phyloP scores from a whole-genome alignment of 2,888 invertebrate species.

The Hemithea aestivaria region DNA sequence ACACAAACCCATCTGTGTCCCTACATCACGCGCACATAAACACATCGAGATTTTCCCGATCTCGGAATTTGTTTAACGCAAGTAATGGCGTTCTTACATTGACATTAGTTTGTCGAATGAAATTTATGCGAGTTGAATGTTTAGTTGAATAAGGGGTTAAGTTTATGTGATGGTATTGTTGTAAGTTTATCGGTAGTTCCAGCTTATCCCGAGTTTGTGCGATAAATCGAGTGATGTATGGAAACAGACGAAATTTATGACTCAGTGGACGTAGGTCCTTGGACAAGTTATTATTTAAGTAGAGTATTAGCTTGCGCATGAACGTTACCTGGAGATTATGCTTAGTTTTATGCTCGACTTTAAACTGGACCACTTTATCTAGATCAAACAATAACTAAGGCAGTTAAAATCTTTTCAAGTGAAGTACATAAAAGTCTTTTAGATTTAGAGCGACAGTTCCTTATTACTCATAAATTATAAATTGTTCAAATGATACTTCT shows the following conservation, averaged over 20 bases:
- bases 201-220: constrained; percentile 40
- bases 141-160: constrained; percentile 76
- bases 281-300: constrained; percentile 14
- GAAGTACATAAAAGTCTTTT: too few species aligned
- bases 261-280: constrained; percentile 8
- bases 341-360: too few species aligned
- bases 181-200: constrained; percentile 48
- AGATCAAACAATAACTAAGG: too few species aligned
- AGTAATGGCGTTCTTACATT: constrained; percentile 76
- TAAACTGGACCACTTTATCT: too few species aligned
- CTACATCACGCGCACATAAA: constrained; percentile 26
- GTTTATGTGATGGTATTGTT: constrained; percentile 61
- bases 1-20: constrained; percentile 30
- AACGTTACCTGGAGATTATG: background rate
- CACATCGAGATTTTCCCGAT: constrained; percentile 34
- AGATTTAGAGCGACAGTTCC: too few species aligned
- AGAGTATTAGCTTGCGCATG: background rate
- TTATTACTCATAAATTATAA: constrained; percentile 1
- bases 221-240: constrained; percentile 45
- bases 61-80: constrained; percentile 69
- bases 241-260: constrained; percentile 27
- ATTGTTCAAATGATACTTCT: too few species aligned
- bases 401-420: too few species aligned
- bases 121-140: constrained; percentile 76
- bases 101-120: constrained; percentile 78